phyloP scores from a whole-genome alignment of 2,888 invertebrate genomes.

The Agrenia bidenticulata region DNA sequence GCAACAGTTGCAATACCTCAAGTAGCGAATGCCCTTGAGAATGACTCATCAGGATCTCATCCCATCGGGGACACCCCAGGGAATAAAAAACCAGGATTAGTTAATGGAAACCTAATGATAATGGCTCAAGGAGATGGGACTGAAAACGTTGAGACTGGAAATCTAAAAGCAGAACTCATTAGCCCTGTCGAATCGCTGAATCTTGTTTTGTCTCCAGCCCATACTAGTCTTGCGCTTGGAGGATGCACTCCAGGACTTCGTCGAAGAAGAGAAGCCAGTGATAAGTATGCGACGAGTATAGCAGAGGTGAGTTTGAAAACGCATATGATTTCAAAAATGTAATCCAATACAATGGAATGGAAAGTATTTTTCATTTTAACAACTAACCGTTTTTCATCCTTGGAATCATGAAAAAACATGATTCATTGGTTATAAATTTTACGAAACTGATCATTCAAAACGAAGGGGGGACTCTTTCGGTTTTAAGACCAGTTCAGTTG shows the following conservation, averaged over 20 bases:
- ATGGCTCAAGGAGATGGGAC: constrained; percentile 26
- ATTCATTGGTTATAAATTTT: no score
- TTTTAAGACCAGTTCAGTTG: no score
- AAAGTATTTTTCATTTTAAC: no score
- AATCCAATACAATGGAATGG: no score
- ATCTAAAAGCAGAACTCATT: constrained; percentile 21
- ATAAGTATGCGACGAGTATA: constrained; percentile 83
- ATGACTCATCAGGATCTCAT: constrained; percentile 50
- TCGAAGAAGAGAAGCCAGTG: constrained; percentile 65
- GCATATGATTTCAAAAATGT: no score
- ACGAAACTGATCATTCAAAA: no score
- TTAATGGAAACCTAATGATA: constrained; percentile 32
- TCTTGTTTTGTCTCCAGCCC: constrained; percentile 32
- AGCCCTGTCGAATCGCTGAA: constrained; percentile 18
- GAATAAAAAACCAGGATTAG: background rate
- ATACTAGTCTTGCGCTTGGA: constrained; percentile 47
- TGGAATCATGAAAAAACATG: no score
- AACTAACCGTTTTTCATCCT: no score
- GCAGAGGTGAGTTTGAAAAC: no score
- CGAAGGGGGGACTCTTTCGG: no score
- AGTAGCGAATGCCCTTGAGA: constrained; percentile 42
- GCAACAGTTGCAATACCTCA: constrained; percentile 49
- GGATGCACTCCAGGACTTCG: constrained; percentile 70
- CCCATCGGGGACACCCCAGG: constrained; percentile 31
- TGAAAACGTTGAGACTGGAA: constrained; percentile 35